Percentiles rank a stretch among this genome's conserved stretches.
Conservation (phyloP, 2,888 invertebrate genomes). For the Cataglyphis altisquamis region DNA sequence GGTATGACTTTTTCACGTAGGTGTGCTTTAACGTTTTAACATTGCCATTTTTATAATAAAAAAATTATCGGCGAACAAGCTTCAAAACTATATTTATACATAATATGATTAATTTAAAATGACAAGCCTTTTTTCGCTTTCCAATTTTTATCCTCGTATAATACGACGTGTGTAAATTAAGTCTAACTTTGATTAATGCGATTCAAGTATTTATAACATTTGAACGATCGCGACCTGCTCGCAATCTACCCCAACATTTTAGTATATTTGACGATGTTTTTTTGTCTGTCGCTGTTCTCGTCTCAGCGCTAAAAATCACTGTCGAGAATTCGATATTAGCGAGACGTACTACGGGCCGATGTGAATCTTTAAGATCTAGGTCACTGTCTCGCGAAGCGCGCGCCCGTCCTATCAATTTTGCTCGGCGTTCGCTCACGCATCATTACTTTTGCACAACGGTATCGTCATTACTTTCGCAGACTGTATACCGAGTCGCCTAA, state of each 20-base stretch:
- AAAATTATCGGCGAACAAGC: not conserved
- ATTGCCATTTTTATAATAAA: not conserved
- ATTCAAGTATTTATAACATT: slow-evolving; percentile 28
- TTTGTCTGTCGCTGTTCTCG: slow-evolving; percentile 12
- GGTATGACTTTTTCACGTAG: not conserved
- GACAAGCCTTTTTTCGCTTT: not conserved
- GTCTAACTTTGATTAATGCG: not conserved
- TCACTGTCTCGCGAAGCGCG: slow-evolving; percentile 44
- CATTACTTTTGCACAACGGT: slow-evolving; percentile 43
- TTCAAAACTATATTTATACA: not conserved
- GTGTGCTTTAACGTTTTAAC: not conserved
- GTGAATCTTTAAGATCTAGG: slow-evolving; percentile 47
- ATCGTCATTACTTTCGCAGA: slow-evolving; percentile 28
- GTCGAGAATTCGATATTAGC: slow-evolving; percentile 47
- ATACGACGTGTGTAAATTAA: not conserved
- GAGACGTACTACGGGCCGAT: slow-evolving; percentile 32
- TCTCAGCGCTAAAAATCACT: slow-evolving; percentile 27
- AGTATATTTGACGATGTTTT: slow-evolving; percentile 7
- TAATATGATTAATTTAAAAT: not conserved
- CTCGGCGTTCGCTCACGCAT: slow-evolving; percentile 3
- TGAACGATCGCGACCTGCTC: not conserved
- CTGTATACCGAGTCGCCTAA: slow-evolving; percentile 12
- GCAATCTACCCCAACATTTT: not conserved
- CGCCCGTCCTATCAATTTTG: slow-evolving; percentile 37
- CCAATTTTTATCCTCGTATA: not conserved